phyloP scores from a whole-genome alignment of 2,113 vertebrate genomes.

The Tenebrosternarchus preto region DNA sequence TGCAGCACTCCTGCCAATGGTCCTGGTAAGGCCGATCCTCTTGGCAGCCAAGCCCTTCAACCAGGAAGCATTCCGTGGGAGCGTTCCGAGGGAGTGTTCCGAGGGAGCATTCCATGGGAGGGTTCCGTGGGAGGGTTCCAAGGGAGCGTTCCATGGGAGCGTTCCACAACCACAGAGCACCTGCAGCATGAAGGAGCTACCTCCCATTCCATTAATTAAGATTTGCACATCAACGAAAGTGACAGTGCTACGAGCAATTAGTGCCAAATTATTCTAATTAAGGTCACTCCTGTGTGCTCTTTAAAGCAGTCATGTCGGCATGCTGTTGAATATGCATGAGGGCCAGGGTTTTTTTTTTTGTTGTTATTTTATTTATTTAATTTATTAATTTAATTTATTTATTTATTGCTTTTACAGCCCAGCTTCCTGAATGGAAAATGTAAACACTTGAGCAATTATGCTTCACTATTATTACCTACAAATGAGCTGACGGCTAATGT shows the following conservation, averaged over 20 bases:
- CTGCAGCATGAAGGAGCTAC: constrained; percentile 57
- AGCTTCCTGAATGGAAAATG: constrained; percentile 26
- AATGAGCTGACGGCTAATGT: constrained; percentile 22
- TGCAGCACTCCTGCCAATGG: too few relatives aligned
- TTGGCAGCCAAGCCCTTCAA: background rate
- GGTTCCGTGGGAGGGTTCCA: too few relatives aligned
- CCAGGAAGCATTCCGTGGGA: background rate
- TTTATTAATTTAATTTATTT: background rate
- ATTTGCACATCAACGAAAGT: constrained; percentile 62
- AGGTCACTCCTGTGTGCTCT: constrained; percentile 50
- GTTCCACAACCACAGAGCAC: background rate
- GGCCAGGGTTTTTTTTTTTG: background rate
- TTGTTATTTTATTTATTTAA: background rate
- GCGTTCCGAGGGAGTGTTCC: too few relatives aligned
- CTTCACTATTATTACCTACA: constrained; percentile 21
- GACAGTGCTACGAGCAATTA: constrained; percentile 67
- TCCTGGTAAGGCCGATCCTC: constrained; percentile 3
- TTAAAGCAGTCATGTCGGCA: constrained; percentile 43
- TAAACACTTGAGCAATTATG: constrained; percentile 49
- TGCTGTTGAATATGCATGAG: constrained; percentile 57
- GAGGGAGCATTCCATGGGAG: background rate
- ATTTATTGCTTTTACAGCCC: background rate
- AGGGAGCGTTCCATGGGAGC: background rate
- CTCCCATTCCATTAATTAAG: constrained; percentile 68
- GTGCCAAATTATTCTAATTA: constrained; percentile 63